These are phyloP conservation scores for Phrixothrix hirtus DNA, from an alignment of 2,888 invertebrate genomes.

Conservation along the genomic window DNA sequence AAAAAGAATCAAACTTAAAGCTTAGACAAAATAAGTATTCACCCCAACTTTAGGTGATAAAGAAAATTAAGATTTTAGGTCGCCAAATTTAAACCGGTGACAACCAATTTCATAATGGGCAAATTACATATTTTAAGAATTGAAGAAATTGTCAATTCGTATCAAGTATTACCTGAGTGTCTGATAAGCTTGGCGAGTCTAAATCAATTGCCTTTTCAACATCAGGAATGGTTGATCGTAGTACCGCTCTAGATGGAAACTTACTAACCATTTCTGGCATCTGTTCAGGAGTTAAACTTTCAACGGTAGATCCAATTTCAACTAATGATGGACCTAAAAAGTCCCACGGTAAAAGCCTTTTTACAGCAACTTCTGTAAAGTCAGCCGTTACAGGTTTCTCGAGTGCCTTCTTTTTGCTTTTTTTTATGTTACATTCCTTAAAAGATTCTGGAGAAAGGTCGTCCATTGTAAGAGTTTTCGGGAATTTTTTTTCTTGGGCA, in stretches of 20 bases:
- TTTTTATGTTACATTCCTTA: conserved; percentile 44
- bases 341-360: conserved; percentile 43
- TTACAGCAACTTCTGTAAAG: conserved; percentile 42
- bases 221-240: conserved; percentile 34
- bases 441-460: conserved; percentile 48
- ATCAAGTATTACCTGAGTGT: conserved; percentile 59
- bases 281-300: conserved; percentile 45
- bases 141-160: too few species aligned
- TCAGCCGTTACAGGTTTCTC: conserved; percentile 47
- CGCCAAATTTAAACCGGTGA: too few species aligned
- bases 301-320: conserved; percentile 49
- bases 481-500: conserved; percentile 43
- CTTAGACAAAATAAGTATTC: too few species aligned
- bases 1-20: too few species aligned
- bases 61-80: too few species aligned
- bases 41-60: too few species aligned
- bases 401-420: conserved; percentile 46
- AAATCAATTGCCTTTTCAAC: conserved; percentile 50
- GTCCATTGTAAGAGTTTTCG: conserved; percentile 47
- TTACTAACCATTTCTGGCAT: conserved; percentile 43
- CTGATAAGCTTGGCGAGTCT: conserved; percentile 65
- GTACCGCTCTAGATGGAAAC: conserved; percentile 35
- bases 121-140: too few species aligned
- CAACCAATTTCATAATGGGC: too few species aligned
- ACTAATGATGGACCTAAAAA: conserved; percentile 42